Base-by-base conservation (phyloP, 2,797 vertebrate genomes). In the Poecile montanus region DNA sequence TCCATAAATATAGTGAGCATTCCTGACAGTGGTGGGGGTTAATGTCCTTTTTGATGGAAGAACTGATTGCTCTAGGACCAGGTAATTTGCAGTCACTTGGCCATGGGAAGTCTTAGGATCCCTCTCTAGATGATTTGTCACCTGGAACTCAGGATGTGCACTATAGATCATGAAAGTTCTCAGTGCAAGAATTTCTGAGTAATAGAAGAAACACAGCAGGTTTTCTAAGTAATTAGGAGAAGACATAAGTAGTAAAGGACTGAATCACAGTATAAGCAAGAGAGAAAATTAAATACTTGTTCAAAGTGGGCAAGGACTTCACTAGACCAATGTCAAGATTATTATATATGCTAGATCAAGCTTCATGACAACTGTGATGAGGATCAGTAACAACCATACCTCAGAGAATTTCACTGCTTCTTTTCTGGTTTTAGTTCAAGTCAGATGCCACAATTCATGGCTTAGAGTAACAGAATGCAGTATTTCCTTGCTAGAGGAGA, bases 181-280 rank as follows among this genome's bases (percentile, higher is more conserved):
- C 6, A 0, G 9, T 44, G 13, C 54, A 94, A 91, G 54, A 89
- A 91, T 61, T 94, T 75, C 79, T 70, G 40, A 93, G 75, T 66
- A 57, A 85, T 3, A 65, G 38, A 74, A 81, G 58, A 51, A 91
- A 85, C 45, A 83, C 42, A 74, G 58, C 30, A 65, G 23, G 25
- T 68, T 91, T 89, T 57, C 36, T n/a, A 58, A 57, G 66, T 75
- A 93, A 94, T 91, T 27, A 76, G 54, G 45, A 83, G 40, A 85
- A 91, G 36, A 66, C 5, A 38, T 21, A 78, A 86, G 40, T 60
- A 89, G 62, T 38, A 47, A 91, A 89, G 51, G 58, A 80, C 54
- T 81, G 62, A 91, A 88, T 5, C 16, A 73, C 30, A 47, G 62
- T 30, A 82, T 44, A 84, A 80, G 66, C 17, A 88, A 89, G 9